Evolutionary conservation across 2,888 invertebrate genomes (phyloP).

Genomic region (Stegophylla sp.): DNA sequence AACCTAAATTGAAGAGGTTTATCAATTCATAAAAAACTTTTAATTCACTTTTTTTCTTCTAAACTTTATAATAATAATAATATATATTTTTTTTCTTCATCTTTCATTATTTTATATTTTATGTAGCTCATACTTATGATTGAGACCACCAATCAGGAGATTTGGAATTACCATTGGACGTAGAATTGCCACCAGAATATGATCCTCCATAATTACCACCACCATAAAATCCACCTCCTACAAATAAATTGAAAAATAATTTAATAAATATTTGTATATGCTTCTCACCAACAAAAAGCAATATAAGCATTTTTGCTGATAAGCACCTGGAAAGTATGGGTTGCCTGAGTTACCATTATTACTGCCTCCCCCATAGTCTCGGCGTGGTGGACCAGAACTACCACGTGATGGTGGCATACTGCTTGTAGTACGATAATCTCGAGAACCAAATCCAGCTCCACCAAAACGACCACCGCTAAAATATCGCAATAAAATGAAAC

Average conservation of each 20-base stretch:
- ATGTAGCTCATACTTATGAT: slow-evolving; percentile 36
- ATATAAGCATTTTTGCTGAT: background rate
- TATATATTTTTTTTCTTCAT: slow-evolving; percentile 23
- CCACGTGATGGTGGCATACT: slow-evolving; percentile 64
- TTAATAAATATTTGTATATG: background rate
- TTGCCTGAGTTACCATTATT: slow-evolving; percentile 48
- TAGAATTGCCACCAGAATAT: slow-evolving; percentile 65
- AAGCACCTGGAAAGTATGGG: background rate
- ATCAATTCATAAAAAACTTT: slow-evolving; percentile 57
- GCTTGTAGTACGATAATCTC: slow-evolving; percentile 74
- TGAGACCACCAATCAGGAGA: slow-evolving; percentile 65
- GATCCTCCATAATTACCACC: slow-evolving; percentile 61
- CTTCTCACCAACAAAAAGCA: background rate
- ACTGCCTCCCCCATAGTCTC: slow-evolving; percentile 60
- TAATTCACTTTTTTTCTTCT: slow-evolving; percentile 36
- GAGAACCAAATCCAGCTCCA: slow-evolving; percentile 71
- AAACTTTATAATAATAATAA: slow-evolving; percentile 52
- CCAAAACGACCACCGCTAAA: slow-evolving; percentile 70
- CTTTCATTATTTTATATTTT: slow-evolving; percentile 31
- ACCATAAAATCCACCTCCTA: slow-evolving; percentile 51
- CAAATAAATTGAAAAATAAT: background rate
- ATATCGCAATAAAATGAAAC: slow-evolving; percentile 65
- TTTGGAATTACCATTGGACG: slow-evolving; percentile 65
- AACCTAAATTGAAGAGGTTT: slow-evolving; percentile 48
- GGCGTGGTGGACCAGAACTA: slow-evolving; percentile 64